Conservation (phyloP, 2,888 invertebrate genomes). For the Thalpophila matura region DNA sequence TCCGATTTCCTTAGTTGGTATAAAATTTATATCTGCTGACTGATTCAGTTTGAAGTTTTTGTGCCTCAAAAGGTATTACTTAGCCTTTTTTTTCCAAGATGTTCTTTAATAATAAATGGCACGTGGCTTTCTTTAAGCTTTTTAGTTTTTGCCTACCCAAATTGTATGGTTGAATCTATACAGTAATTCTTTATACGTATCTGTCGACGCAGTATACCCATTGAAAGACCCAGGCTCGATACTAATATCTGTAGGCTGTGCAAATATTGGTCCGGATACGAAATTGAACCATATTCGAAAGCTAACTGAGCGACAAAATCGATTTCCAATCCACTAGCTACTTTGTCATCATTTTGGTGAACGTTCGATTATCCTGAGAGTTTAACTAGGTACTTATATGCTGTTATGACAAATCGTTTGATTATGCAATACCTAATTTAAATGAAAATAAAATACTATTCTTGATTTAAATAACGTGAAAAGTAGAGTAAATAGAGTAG, state of each 20-base stretch:
- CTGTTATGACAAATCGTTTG: constrained; percentile 5
- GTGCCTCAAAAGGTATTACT: too few relatives aligned
- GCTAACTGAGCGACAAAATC: constrained; percentile 26
- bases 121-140: not conserved
- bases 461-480: too few relatives aligned
- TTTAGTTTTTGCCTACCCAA: not conserved
- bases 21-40: too few relatives aligned
- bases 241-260: constrained; percentile 13
- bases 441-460: too few relatives aligned
- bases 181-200: not conserved
- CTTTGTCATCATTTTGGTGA: constrained; percentile 17
- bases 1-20: too few relatives aligned
- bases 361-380: not conserved
- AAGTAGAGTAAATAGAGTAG: too few relatives aligned
- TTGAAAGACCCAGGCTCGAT: not conserved
- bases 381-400: constrained; percentile 2
- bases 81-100: not conserved
- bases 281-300: constrained; percentile 27
- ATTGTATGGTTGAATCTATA: not conserved
- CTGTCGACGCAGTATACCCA: not conserved
- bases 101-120: not conserved
- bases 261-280: constrained; percentile 33
- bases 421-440: too few relatives aligned
- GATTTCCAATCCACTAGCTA: constrained; percentile 7
- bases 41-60: too few relatives aligned